Evolutionary conservation across 2,797 vertebrate genomes (phyloP).

Genomic region (Tenualosa ilisha): DNA sequence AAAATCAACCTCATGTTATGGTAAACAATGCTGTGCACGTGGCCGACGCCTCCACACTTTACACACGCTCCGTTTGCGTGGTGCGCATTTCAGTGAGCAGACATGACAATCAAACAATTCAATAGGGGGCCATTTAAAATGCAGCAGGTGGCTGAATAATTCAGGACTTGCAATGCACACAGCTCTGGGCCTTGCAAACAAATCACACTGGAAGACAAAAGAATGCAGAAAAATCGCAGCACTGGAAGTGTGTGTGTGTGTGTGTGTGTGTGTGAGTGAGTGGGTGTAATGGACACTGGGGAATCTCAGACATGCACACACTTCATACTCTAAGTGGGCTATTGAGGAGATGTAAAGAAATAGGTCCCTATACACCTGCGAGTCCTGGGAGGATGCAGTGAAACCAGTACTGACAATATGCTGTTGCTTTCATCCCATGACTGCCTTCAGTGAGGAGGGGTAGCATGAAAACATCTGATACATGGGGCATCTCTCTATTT

Average conservation of each 20-base stretch:
- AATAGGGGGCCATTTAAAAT: constrained; percentile 44
- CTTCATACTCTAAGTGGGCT: not conserved
- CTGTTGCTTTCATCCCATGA: constrained; percentile 18
- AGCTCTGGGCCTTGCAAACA: not conserved
- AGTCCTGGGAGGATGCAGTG: constrained; percentile 3
- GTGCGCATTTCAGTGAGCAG: not conserved
- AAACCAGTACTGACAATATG: constrained; percentile 20
- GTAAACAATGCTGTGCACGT: not conserved
- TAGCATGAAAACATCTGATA: constrained; percentile 49
- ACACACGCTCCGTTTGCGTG: not conserved
- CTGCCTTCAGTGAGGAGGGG: constrained; percentile 33
- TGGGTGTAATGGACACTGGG: not conserved
- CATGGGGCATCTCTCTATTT: not conserved
- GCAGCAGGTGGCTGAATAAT: constrained; percentile 50
- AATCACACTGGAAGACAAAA: not conserved
- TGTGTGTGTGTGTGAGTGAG: not conserved
- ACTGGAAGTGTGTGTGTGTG: not conserved
- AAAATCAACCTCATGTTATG: not conserved
- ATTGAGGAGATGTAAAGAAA: constrained; percentile 7
- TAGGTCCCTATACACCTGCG: not conserved
- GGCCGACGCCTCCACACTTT: not conserved
- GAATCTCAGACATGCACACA: constrained; percentile 26
- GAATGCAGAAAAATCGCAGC: not conserved
- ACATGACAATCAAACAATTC: constrained; percentile 16
- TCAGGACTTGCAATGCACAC: constrained; percentile 39